A percentile compares a stretch with the other conserved stretches of the same genome.
Conservation (phyloP, 2,888 invertebrate species). For the Ichneumon xanthorius region DNA sequence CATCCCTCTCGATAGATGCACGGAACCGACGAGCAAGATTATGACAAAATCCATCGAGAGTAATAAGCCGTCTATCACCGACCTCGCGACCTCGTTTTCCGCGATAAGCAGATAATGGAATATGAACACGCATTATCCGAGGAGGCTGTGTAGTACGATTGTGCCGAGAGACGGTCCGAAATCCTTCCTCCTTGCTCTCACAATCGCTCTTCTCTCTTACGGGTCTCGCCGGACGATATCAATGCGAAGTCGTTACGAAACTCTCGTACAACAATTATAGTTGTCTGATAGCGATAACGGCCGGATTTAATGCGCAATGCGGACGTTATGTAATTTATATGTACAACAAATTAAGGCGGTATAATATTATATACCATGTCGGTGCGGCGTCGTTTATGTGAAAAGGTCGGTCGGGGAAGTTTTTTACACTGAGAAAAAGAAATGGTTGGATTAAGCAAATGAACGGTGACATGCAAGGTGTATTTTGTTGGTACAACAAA, state of each 20-base stretch:
- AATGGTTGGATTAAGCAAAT: no score
- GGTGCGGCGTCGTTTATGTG: not conserved
- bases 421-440: no score
- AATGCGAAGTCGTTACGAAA: conserved; percentile 64
- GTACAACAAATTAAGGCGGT: conserved; percentile 17
- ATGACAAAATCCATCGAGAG: conserved; percentile 60
- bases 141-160: conserved; percentile 34
- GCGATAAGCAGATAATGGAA: conserved; percentile 72
- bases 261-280: conserved; percentile 67
- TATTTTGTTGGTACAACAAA: no score
- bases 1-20: conserved; percentile 41
- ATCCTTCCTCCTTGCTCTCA: conserved; percentile 58
- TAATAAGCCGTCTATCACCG: conserved; percentile 59
- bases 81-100: conserved; percentile 64
- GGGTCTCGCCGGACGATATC: conserved; percentile 23
- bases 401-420: not conserved
- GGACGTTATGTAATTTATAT: conserved; percentile 64
- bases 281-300: conserved; percentile 65
- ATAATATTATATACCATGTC: not conserved
- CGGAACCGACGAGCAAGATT: conserved; percentile 57
- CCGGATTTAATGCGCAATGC: conserved; percentile 65
- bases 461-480: no score
- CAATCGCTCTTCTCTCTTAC: conserved; percentile 20
- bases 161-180: conserved; percentile 27
- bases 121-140: conserved; percentile 57